Percentiles rank a stretch among this genome's conserved stretches.
Conservation (phyloP, 2,888 invertebrate genomes). For the Tanaodytes sp. region DNA sequence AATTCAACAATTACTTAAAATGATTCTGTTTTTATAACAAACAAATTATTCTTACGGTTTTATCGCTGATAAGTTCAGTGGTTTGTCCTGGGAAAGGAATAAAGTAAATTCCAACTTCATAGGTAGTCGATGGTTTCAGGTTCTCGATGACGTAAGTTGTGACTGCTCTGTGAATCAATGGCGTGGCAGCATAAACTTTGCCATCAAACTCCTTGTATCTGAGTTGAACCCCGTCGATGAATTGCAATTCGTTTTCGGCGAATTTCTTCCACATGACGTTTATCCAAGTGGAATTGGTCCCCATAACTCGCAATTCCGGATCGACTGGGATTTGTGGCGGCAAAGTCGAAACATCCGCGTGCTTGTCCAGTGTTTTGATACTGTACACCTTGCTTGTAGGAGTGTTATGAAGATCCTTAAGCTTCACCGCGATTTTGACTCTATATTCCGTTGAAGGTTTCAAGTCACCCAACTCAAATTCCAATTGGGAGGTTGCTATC, state of each 20-base stretch:
- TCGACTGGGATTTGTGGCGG: constrained; percentile 80
- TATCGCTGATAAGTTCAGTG: constrained; percentile 83
- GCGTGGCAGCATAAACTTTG: constrained; percentile 88
- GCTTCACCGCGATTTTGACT: constrained; percentile 85
- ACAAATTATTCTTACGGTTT: constrained; percentile 78
- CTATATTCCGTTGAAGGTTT: constrained; percentile 87
- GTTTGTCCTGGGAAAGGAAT: constrained; percentile 87
- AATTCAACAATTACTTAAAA: too few species aligned
- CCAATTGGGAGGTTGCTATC: constrained; percentile 87
- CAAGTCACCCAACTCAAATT: constrained; percentile 85
- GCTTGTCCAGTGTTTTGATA: constrained; percentile 79
- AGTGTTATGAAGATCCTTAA: constrained; percentile 84
- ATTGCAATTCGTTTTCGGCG: constrained; percentile 84
- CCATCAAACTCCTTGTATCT: constrained; percentile 87
- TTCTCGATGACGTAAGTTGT: constrained; percentile 85
- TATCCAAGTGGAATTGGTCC: constrained; percentile 85
- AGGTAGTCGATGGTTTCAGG: constrained; percentile 83
- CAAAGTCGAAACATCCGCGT: constrained; percentile 74
- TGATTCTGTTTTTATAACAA: too few species aligned
- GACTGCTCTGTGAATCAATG: constrained; percentile 86
- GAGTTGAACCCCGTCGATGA: constrained; percentile 90
- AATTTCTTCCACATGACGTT: constrained; percentile 88
- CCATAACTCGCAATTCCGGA: constrained; percentile 81
- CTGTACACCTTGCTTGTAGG: constrained; percentile 85
- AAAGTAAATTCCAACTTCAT: constrained; percentile 88